phyloP scores from a whole-genome alignment of 2,113 vertebrate species.

The Channa argus region DNA sequence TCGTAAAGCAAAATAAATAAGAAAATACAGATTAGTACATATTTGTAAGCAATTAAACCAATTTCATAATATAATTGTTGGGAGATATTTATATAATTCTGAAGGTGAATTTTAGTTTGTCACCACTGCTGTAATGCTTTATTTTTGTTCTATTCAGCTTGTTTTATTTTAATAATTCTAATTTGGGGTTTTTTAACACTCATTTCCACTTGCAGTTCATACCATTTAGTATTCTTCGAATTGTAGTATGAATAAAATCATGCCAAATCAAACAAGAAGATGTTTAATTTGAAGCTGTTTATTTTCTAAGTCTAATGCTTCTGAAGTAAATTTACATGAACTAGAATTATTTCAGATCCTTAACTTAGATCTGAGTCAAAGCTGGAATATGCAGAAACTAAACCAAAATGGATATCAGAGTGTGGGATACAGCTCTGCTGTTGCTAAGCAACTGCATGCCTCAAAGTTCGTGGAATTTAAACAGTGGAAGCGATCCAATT shows the following conservation, averaged over 20 bases:
- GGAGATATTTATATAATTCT: neutral
- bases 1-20: too few relatives aligned
- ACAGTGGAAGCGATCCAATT: conserved; percentile 69
- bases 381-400: conserved; percentile 58
- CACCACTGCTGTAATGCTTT: neutral
- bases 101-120: conserved; percentile 10
- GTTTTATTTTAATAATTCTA: neutral
- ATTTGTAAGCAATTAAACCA: neutral
- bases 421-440: conserved; percentile 58
- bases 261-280: conserved; percentile 2
- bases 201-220: neutral
- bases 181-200: neutral
- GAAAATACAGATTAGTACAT: neutral
- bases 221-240: neutral
- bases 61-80: neutral
- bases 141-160: neutral
- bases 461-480: conserved; percentile 73
- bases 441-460: conserved; percentile 81
- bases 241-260: conserved; percentile 6
- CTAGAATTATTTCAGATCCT: conserved; percentile 39
- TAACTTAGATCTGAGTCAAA: conserved; percentile 54
- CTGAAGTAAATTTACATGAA: conserved; percentile 34
- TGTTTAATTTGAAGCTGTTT: conserved; percentile 22
- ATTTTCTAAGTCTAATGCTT: conserved; percentile 20
- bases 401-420: conserved; percentile 61